phyloP scores from a whole-genome alignment of 2,113 vertebrate genomes.

The Cryptoleucopteryx plumbea region DNA sequence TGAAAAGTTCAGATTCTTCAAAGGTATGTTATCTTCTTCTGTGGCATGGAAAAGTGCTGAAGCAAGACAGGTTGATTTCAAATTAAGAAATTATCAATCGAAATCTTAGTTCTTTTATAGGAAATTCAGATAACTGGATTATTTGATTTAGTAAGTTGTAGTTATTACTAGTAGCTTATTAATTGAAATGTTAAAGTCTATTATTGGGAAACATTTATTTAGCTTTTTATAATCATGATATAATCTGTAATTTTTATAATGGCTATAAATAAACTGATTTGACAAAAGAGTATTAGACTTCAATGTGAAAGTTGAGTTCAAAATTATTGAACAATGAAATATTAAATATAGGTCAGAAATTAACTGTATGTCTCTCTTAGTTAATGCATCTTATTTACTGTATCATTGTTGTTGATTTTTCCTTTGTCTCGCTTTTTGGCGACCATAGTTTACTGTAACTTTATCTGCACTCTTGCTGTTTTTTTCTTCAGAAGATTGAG shows the following conservation, averaged over 20 bases:
- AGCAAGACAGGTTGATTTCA: background rate
- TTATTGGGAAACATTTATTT: background rate
- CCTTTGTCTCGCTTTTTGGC: background rate
- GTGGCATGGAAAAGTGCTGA: background rate
- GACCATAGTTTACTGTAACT: background rate
- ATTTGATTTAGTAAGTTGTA: background rate
- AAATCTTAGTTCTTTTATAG: background rate
- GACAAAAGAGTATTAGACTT: background rate
- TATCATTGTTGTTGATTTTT: background rate
- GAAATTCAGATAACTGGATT: background rate
- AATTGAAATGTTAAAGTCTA: background rate
- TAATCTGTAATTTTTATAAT: background rate
- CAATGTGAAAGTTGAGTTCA: background rate
- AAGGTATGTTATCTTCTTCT: constrained; percentile 79
- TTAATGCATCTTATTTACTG: background rate
- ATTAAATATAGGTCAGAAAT: background rate
- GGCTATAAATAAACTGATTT: background rate
- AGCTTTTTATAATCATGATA: background rate
- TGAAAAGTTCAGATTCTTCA: constrained; percentile 94
- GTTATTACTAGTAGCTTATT: background rate
- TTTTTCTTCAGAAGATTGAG: background rate
- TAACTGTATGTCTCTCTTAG: background rate
- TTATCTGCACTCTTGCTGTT: background rate
- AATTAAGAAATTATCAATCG: background rate
- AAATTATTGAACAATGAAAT: background rate